These are phyloP conservation scores for Drosophila chauvacae DNA, from an alignment of 1,140 invertebrate species.

Conservation along the genomic window DNA sequence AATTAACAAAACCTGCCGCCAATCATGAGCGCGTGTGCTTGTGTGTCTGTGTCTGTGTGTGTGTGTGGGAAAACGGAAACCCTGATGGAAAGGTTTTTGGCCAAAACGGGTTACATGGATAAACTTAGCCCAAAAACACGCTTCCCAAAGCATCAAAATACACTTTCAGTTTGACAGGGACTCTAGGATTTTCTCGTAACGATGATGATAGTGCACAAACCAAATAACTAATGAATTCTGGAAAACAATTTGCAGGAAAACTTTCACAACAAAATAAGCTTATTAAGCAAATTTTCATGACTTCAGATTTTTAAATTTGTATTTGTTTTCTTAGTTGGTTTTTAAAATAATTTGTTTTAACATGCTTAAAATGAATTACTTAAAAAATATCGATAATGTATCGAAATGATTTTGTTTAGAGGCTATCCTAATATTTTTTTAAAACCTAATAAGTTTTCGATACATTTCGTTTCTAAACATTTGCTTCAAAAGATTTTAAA, in stretches of 20 bases:
- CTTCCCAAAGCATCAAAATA: slow-evolving; percentile 16
- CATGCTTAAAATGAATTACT: no score
- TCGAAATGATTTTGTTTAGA: background rate
- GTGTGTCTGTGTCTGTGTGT: no score
- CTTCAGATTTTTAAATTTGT: background rate
- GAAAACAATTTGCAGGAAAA: background rate
- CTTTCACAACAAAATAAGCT: background rate
- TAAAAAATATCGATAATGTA: background rate
- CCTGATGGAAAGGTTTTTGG: slow-evolving; percentile 1
- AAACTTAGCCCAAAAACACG: slow-evolving; percentile 2
- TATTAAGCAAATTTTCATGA: background rate
- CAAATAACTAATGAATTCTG: slow-evolving; percentile 3
- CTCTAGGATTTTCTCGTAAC: slow-evolving; percentile 15
- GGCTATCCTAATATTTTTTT: no score
- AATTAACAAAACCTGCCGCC: slow-evolving; percentile 79
- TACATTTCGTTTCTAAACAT: background rate
- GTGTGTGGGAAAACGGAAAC: slow-evolving; percentile 8
- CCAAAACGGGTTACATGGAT: slow-evolving; percentile 9
- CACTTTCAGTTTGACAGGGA: slow-evolving; percentile 30
- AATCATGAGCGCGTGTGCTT: slow-evolving; percentile 56
- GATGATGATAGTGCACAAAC: slow-evolving; percentile 22
- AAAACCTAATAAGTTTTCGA: no score
- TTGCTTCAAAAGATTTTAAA: background rate
- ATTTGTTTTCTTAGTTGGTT: background rate
- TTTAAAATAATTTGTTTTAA: background rate